Percentiles rank a stretch among this genome's conserved stretches.
Evolutionary conservation across 1,140 invertebrate species (phyloP).

Genomic region (Yoshiicerus persimilis): DNA sequence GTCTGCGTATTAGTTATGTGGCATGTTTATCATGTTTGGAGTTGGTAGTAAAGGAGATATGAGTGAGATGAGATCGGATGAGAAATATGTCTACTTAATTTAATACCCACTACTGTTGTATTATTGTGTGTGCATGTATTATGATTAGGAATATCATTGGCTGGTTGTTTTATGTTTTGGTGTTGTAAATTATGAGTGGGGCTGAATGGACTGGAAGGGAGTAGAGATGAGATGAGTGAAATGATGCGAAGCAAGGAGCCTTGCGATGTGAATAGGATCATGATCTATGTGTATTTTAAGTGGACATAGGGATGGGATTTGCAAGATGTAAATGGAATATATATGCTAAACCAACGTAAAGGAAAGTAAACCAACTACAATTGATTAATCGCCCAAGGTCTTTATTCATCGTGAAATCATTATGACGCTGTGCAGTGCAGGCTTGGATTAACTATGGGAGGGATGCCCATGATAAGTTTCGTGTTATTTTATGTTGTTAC

Average conservation of each 20-base stretch:
- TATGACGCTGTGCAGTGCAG: background rate
- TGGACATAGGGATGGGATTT: conserved; percentile 24
- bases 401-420: conserved; percentile 26
- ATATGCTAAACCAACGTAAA: conserved; percentile 23
- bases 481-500: conserved; percentile 3
- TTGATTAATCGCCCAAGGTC: conserved; percentile 31
- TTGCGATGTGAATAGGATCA: background rate
- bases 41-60: too few species aligned
- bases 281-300: conserved; percentile 28
- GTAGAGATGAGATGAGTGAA: background rate
- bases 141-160: background rate
- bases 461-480: background rate
- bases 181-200: conserved; percentile 22
- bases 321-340: conserved; percentile 20
- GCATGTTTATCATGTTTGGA: background rate
- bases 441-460: background rate
- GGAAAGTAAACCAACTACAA: conserved; percentile 22
- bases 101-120: background rate
- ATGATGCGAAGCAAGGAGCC: conserved; percentile 12
- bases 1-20: background rate
- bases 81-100: background rate
- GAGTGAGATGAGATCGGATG: background rate
- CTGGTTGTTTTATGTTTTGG: background rate
- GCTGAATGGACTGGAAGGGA: background rate
- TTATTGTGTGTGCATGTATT: background rate